A percentile compares a stretch with the other conserved stretches of the same genome.
These are phyloP conservation scores for Oceanodroma leucorhoa DNA, from an alignment of 2,797 vertebrate genomes.

Conservation along the genomic window DNA sequence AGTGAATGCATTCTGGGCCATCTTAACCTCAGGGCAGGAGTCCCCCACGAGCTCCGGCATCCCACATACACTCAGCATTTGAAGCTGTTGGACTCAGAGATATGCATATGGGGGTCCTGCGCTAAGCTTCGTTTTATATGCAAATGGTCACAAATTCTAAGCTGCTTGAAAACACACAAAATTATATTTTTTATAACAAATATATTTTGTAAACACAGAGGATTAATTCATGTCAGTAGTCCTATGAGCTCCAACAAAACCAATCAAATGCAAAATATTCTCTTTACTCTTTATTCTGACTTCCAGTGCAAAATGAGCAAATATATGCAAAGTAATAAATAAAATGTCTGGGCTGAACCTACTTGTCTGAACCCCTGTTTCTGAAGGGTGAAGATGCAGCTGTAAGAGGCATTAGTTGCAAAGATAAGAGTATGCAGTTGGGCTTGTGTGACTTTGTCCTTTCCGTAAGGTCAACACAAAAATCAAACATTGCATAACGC, in stretches of 20 bases:
- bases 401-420: not conserved
- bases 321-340: not conserved
- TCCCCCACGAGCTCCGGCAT: not conserved
- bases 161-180: not conserved
- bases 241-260: not conserved
- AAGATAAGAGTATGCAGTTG: not conserved
- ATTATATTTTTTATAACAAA: not conserved
- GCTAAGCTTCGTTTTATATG: not conserved
- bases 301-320: not conserved
- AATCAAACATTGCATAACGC: not conserved
- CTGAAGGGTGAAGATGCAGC: not conserved
- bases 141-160: not conserved
- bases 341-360: not conserved
- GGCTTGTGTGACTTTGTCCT: conserved; percentile 18
- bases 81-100: not conserved
- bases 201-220: not conserved
- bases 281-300: not conserved
- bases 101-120: not conserved
- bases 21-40: not conserved
- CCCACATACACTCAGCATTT: not conserved
- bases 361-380: not conserved
- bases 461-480: not conserved
- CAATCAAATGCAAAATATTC: not conserved
- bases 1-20: rapidly evolving
- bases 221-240: not conserved